phyloP scores from a whole-genome alignment of 2,797 vertebrate species.

The Melopsittacus undulatus region DNA sequence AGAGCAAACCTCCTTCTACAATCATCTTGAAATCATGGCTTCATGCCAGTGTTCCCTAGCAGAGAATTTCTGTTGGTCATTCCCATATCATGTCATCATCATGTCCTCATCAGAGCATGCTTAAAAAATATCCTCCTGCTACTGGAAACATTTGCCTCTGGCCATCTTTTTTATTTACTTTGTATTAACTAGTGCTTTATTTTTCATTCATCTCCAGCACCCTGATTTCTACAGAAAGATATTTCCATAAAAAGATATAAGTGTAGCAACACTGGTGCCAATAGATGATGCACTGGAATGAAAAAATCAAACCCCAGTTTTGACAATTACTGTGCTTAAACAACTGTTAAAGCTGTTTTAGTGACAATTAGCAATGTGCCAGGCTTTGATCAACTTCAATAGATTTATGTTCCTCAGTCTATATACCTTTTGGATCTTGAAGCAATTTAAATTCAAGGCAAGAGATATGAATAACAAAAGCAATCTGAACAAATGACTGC shows the following conservation, averaged over 20 bases:
- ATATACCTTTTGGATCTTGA: background rate
- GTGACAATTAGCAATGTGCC: background rate
- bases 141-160: background rate
- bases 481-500: background rate
- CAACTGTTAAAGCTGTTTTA: background rate
- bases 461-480: background rate
- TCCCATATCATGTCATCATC: background rate
- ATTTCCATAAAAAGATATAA: background rate
- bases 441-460: background rate
- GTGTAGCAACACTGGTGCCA: background rate
- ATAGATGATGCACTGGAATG: background rate
- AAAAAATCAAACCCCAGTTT: background rate
- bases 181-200: background rate
- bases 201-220: background rate
- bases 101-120: background rate
- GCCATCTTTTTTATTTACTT: background rate
- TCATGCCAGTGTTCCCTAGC: background rate
- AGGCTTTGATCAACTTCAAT: background rate
- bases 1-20: background rate
- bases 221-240: background rate
- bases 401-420: background rate
- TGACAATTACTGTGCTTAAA: background rate
- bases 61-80: background rate
- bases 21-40: background rate
- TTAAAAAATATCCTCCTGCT: background rate